Conservation (phyloP, 92 coral and sea anemone species). For the Micromussa lordhowensis region DNA sequence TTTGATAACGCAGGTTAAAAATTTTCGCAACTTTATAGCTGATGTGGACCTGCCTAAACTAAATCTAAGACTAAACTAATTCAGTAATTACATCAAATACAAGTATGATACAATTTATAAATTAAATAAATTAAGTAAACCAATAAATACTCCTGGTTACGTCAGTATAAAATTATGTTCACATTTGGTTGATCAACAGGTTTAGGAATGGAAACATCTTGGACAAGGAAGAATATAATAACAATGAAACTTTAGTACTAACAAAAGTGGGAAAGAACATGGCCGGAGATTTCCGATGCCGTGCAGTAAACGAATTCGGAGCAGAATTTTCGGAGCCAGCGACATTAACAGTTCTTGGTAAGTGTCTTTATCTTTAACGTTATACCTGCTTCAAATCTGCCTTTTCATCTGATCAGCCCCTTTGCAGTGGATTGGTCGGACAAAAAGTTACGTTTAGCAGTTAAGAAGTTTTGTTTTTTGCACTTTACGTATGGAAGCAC, state of each 20-base stretch:
- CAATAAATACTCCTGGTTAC: no score
- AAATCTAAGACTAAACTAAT: no score
- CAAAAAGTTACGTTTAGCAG: no score
- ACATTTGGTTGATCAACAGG: background rate
- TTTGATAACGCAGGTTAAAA: no score
- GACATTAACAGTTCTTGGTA: constrained; percentile 42
- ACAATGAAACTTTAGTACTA: constrained; percentile 4
- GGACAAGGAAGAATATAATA: constrained; percentile 5
- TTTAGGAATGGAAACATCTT: constrained; percentile 29
- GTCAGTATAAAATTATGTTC: background rate
- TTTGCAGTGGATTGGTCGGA: background rate
- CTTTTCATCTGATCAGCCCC: background rate
- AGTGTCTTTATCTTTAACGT: background rate
- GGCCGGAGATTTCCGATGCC: constrained; percentile 48
- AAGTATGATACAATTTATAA: no score
- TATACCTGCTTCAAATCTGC: background rate
- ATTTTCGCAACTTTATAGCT: no score
- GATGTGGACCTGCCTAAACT: no score
- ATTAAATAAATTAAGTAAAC: no score
- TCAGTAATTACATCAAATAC: no score
- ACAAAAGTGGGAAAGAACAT: constrained; percentile 7
- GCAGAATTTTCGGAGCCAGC: constrained; percentile 62
- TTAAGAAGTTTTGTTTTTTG: background rate
- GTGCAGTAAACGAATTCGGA: constrained; percentile 63
- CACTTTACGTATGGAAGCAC: background rate